Evolutionary conservation across 2,888 invertebrate genomes (phyloP), one percentile per base, ranked within the genome.

Genomic region (Watsonalla binaria): DNA sequence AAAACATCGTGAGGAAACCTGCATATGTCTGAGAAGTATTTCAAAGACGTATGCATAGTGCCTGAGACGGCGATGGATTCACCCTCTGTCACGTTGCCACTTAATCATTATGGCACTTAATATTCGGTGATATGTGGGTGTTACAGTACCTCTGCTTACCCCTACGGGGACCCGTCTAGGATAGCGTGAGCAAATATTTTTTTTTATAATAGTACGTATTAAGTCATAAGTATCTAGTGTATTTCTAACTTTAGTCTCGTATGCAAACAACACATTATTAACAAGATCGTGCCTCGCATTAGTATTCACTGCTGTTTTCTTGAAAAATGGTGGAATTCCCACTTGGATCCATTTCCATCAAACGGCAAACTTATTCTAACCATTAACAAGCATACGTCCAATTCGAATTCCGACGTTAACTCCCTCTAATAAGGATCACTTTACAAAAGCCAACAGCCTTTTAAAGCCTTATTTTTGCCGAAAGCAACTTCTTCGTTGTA

Each of bases 311-410:
- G 63, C 74, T 72, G 64, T 80, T 80, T 76, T 68, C 72, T 61
- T 80, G 83, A 85, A 82, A 85, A 82, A 84, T 84, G 68, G 72
- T 62, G 55, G 58, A 66, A 78, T 67, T 76, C 80, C 76, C 82
- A 46, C 55, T 62, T 72, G 80, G 75, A 70, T 68, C 61, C 67
- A 74, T 73, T 76, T 15, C 60, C 66, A 72, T 70, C 60, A 56
- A 58, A 61, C 61, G 69, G 69, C 68, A 61, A 70, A 65, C 57
- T 66, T 67, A 60, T 52, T 45, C 57, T 54, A 57, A 51, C 48
- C 53, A 51, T 39, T 45, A 8, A 6, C 35, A 42, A 59, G 54
- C 35, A 34, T 6, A 5, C 0, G 47, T 13, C 1, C 35, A 56
- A 51, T 15, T 24, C 47, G 5, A 68, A 60, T 58, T 51, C 33